Base-by-base conservation (phyloP, 1,140 invertebrate species). In the Drosophila jambulina region DNA sequence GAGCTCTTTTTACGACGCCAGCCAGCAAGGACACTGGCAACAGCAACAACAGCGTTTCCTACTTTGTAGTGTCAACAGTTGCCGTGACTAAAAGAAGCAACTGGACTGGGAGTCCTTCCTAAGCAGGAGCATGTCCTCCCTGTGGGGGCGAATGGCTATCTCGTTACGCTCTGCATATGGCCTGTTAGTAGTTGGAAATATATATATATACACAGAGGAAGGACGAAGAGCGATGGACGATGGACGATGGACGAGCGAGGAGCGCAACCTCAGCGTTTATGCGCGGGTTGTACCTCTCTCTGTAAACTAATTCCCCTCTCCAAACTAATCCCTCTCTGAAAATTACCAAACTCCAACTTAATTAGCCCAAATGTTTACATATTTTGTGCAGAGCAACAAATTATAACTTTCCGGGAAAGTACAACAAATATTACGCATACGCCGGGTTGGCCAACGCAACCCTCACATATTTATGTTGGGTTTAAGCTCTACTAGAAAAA, bases 51-150 rank as follows among this genome's bases (percentile, higher is more conserved):
- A 72, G 58, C 59, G 58, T 40, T 57, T 60, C 76, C 84, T 80
- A 80, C 84, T 87, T 80, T 88, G 64, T 75, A 71, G 80, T 88
- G 84, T 87, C 84, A 87, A 87, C 83, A 88, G 80, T 88, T 78
- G 80, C 80, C 80, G 67, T 62, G 65, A 78, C 63, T 64, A 48
- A 57, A 40, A 32, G 32, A 17, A n/a, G 23, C 9, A 6, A 19
- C 21, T 45, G 45, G 17, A 17, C 6, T 5, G 5, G 2, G 29
- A 21, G 29, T 34, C 29, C 49, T 53, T 15, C 7, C 49, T 32
- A 25, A 29, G 23, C 21, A 25, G 21, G 29, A 23, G 49, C 36
- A 21, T 3, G 51, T 23, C n/a, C 9, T 23, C 13, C 23, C 25
- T 21, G 10, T 32, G 19, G 56, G 63, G 72, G 53, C 13, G 17